A percentile compares a stretch with the other conserved stretches of the same genome.
Evolutionary conservation across 2,113 vertebrate species (phyloP).

Genomic region (Panthera leo): DNA sequence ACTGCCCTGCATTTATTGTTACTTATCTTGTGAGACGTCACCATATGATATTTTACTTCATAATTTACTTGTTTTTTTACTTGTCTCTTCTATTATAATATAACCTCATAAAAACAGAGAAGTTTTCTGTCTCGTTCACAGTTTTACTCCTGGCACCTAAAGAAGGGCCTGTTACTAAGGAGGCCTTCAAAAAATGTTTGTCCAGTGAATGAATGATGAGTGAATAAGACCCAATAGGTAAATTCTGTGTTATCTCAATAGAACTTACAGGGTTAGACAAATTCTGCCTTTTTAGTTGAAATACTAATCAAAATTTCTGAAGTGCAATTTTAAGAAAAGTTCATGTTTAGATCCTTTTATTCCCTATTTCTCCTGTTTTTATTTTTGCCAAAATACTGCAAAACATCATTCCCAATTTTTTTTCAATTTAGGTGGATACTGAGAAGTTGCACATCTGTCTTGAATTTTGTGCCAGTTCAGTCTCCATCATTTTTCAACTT

Average conservation of each 20-base stretch:
- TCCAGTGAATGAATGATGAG: neutral
- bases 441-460: conserved; percentile 14
- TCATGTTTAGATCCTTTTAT: neutral
- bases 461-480: neutral
- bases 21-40: neutral
- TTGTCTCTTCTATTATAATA: neutral
- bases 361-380: neutral
- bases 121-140: neutral
- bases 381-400: neutral
- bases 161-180: neutral
- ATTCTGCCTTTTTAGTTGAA: neutral
- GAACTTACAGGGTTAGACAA: neutral
- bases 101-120: neutral
- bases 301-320: neutral
- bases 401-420: conserved; percentile 29
- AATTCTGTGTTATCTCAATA: neutral
- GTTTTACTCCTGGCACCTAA: neutral
- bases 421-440: neutral
- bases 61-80: neutral
- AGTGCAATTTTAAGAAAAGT: neutral
- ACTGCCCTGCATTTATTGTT: neutral
- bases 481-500: neutral
- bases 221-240: neutral
- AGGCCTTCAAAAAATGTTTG: neutral
- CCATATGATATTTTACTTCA: neutral